Conservation (phyloP, 2,888 invertebrate genomes). For the Axea sp. region DNA sequence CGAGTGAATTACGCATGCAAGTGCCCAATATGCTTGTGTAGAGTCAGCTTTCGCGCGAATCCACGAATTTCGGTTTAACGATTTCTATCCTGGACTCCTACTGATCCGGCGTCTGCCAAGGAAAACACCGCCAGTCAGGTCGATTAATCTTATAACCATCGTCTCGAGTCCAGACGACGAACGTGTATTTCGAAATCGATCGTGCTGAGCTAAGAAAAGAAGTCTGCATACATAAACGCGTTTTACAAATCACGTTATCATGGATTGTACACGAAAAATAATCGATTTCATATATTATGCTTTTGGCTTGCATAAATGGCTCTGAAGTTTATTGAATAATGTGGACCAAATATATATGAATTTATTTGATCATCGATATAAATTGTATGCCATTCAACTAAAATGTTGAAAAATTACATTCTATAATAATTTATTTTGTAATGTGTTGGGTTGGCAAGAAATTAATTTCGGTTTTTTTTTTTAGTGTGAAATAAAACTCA, state of each 20-base stretch:
- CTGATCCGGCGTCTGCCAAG: conserved; percentile 62
- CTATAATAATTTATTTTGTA: too few relatives aligned
- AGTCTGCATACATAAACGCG: conserved; percentile 52
- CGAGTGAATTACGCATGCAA: conserved; percentile 21
- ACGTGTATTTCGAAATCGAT: conserved; percentile 62
- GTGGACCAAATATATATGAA: conserved; percentile 21
- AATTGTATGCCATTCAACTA: too few relatives aligned
- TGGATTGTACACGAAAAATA: conserved; percentile 46
- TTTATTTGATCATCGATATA: conserved; percentile 7
- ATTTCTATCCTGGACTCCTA: conserved; percentile 60
- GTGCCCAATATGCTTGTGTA: conserved; percentile 36
- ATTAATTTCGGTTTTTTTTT: too few relatives aligned
- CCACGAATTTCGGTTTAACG: conserved; percentile 65
- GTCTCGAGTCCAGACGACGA: conserved; percentile 61
- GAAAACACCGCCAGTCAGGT: conserved; percentile 62
- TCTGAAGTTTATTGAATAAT: conserved; percentile 27
- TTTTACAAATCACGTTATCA: conserved; percentile 55
- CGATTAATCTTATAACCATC: conserved; percentile 63
- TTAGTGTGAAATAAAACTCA: too few relatives aligned
- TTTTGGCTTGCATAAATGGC: conserved; percentile 14
- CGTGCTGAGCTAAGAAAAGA: conserved; percentile 63
- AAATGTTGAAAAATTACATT: too few relatives aligned
- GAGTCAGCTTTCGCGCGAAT: conserved; percentile 63
- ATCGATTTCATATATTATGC: conserved; percentile 52
- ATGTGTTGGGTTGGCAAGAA: too few relatives aligned